phyloP scores from a whole-genome alignment of 2,888 invertebrate species.

The Orthosia incerta region DNA sequence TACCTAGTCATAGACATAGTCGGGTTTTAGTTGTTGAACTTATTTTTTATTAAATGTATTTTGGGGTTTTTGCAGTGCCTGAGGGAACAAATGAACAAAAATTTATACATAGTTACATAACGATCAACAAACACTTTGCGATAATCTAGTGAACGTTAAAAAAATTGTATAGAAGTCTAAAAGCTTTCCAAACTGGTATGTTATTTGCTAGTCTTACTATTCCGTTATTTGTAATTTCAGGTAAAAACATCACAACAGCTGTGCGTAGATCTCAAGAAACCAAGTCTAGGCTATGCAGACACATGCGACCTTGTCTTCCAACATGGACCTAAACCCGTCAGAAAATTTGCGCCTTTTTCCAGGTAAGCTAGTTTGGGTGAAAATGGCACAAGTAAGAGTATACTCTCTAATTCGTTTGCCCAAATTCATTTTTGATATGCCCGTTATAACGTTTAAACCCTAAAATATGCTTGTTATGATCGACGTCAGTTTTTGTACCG shows the following conservation, averaged over 20 bases:
- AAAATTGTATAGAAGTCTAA: neutral
- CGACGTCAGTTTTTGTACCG: neutral
- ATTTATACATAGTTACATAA: too few relatives aligned
- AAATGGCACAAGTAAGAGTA: neutral
- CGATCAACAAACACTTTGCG: too few relatives aligned
- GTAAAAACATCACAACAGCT: constrained; percentile 94
- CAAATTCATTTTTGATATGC: neutral
- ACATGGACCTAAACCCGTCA: constrained; percentile 92
- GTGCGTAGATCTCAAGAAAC: constrained; percentile 92
- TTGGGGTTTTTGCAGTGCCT: too few relatives aligned
- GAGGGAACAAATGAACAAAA: too few relatives aligned
- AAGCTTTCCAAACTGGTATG: neutral
- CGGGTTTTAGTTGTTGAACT: too few relatives aligned
- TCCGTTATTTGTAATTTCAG: constrained; percentile 82
- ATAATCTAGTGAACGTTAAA: too few relatives aligned
- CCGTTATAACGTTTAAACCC: neutral
- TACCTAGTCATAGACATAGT: too few relatives aligned
- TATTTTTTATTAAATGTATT: too few relatives aligned
- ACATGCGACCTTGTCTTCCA: constrained; percentile 96
- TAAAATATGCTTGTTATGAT: too few relatives aligned
- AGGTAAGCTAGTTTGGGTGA: constrained; percentile 84
- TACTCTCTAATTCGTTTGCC: neutral
- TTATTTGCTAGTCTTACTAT: neutral
- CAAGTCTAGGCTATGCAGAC: constrained; percentile 95
- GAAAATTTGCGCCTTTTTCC: constrained; percentile 92